Base-by-base conservation (phyloP, 2,113 vertebrate species). In the Sapajus apella region DNA sequence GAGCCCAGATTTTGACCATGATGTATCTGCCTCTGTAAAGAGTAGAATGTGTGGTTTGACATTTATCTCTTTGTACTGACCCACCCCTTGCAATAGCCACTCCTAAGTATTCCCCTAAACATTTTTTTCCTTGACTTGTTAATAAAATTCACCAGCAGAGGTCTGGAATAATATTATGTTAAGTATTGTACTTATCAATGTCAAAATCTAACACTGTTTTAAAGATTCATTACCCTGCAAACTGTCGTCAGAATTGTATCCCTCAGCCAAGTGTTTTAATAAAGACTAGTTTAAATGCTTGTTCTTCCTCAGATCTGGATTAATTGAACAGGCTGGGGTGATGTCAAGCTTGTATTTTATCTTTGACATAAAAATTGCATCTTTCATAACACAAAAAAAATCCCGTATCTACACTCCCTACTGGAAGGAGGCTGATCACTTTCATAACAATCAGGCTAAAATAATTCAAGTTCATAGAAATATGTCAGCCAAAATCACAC, bases 151-250 rank as follows among this genome's bases (percentile, higher is more conserved):
- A 95, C 83, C 97, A 98, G 84, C 68, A 97, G 86, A 96, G 76
- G 92, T 87, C 87, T 94, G 76, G 89, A 89, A 96, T n/a, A 95
- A 77, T 79, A 97, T 98, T 98, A 98, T 64, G 55, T 52, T 95
- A 97, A 97, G 90, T 87, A 90, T 64, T 83, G 25, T 40, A 72
- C 97, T 96, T 98, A 97, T 96, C 97, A 97, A 87, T 0, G 0
- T 94, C 91, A 98, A 96, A 96, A 97, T 95, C 86, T 88, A 95
- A 96, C 94, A 84, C 52, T 66, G 87, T 43, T 55, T 93, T 73
- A 87, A 95, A 98, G 98, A 98, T 80, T 97, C 97, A 96, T 95
- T 96, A 97, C 61, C 93, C 81, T 95, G 84, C 83, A 93, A 96
- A 98, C 81, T 94, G 84, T 91, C 96, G 94, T 93, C 94, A 91